Percentiles rank a stretch among this genome's conserved stretches.
phyloP scores from a whole-genome alignment of 2,888 invertebrate genomes.

The Drosophila gaucha region DNA sequence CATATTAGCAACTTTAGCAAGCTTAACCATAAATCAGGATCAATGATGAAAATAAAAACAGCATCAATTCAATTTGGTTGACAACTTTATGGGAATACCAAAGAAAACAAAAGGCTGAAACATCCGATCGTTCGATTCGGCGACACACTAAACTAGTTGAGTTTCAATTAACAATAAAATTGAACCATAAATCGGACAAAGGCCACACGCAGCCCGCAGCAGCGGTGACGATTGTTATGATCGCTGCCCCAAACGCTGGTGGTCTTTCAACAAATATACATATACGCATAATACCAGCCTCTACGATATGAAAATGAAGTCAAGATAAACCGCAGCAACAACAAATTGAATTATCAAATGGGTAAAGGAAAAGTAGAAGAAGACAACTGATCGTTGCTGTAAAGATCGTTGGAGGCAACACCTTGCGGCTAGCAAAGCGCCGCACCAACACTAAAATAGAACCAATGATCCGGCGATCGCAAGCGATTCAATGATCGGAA shows the following conservation, averaged over 20 bases:
- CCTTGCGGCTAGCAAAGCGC: slow-evolving; percentile 64
- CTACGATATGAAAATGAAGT: slow-evolving; percentile 63
- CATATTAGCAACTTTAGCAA: slow-evolving; percentile 54
- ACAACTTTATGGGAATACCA: slow-evolving; percentile 68
- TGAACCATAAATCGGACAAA: slow-evolving; percentile 77
- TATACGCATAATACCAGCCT: background rate
- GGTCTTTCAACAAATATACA: slow-evolving; percentile 47
- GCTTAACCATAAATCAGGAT: slow-evolving; percentile 70
- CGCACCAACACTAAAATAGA: slow-evolving; percentile 47
- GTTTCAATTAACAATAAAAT: slow-evolving; percentile 82
- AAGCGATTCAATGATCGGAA: slow-evolving; percentile 13
- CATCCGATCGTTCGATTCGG: too few relatives aligned
- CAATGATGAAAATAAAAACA: slow-evolving; percentile 35
- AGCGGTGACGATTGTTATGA: slow-evolving; percentile 66
- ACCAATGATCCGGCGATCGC: slow-evolving; percentile 11
- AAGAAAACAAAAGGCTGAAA: slow-evolving; percentile 23
- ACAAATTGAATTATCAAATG: slow-evolving; percentile 78
- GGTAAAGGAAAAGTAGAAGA: slow-evolving; percentile 52
- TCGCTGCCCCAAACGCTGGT: slow-evolving; percentile 66
- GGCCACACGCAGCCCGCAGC: slow-evolving; percentile 77
- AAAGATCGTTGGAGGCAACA: slow-evolving; percentile 62
- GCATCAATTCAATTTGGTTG: slow-evolving; percentile 66
- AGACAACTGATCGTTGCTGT: background rate
- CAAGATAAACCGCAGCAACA: slow-evolving; percentile 58
- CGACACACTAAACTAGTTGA: slow-evolving; percentile 79